Percentiles rank a stretch among this genome's conserved stretches.
Conservation (phyloP, 2,888 invertebrate species). For the Tipula unca region DNA sequence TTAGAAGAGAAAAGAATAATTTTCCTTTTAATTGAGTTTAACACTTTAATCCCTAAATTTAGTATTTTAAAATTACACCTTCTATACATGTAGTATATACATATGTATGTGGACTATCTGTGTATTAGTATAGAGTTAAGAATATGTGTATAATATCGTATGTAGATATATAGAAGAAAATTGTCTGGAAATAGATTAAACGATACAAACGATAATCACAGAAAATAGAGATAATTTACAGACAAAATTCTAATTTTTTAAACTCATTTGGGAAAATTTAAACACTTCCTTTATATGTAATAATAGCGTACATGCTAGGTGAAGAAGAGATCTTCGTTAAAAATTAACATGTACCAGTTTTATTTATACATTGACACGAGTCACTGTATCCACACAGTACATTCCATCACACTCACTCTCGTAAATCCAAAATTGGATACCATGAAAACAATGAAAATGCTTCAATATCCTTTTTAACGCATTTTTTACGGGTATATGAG, state of each 20-base stretch:
- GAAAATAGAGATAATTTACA: neutral
- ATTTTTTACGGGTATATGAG: neutral
- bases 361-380: neutral
- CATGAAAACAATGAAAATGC: neutral
- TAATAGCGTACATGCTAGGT: neutral
- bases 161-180: neutral
- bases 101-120: neutral
- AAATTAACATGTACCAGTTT: neutral
- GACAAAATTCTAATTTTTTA: neutral
- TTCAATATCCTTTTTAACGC: neutral
- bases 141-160: neutral
- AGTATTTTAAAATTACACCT: neutral
- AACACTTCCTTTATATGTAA: neutral
- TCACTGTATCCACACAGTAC: neutral
- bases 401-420: neutral
- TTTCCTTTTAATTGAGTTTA: slow-evolving; percentile 14
- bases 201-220: neutral
- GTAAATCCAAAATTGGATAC: neutral
- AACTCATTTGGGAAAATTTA: neutral
- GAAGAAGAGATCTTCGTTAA: neutral
- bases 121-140: neutral
- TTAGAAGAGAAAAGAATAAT: neutral
- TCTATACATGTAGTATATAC: neutral
- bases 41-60: neutral
- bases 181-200: neutral